Evolutionary conservation across 1,140 invertebrate species (phyloP).

Genomic region (Calycopis cecrops): DNA sequence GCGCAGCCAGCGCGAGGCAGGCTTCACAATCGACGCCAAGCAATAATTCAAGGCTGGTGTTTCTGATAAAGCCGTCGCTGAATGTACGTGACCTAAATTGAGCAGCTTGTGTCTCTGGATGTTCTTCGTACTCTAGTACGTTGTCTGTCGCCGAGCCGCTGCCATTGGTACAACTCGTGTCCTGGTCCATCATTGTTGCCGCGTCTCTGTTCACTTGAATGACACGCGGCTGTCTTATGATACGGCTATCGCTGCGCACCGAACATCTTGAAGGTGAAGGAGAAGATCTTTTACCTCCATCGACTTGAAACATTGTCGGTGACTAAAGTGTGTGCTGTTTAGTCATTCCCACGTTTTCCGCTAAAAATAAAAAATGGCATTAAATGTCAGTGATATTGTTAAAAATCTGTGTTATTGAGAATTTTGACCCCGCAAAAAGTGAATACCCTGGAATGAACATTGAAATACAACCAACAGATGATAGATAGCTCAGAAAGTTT

Average conservation of each 20-base stretch:
- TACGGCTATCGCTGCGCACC: slow-evolving; percentile 56
- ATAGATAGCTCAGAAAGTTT: too few species aligned
- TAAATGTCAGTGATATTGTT: neutral
- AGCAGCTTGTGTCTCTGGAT: slow-evolving; percentile 37
- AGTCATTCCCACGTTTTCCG: slow-evolving; percentile 11
- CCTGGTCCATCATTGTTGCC: slow-evolving; percentile 69
- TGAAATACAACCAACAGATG: too few species aligned
- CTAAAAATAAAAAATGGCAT: neutral
- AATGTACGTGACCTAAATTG: slow-evolving; percentile 67
- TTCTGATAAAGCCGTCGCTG: slow-evolving; percentile 69
- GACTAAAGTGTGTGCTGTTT: neutral
- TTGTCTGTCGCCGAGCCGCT: slow-evolving; percentile 14
- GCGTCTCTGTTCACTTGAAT: slow-evolving; percentile 71
- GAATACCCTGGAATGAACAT: too few species aligned
- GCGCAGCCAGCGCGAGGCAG: slow-evolving; percentile 58
- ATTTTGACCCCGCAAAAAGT: too few species aligned
- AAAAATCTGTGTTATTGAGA: too few species aligned
- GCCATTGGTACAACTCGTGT: slow-evolving; percentile 25
- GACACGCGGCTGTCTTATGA: slow-evolving; percentile 62
- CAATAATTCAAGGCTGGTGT: slow-evolving; percentile 69
- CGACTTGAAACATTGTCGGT: slow-evolving; percentile 57
- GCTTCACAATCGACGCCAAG: slow-evolving; percentile 70
- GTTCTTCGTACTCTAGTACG: slow-evolving; percentile 45
- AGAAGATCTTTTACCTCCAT: slow-evolving; percentile 54
- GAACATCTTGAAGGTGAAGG: slow-evolving; percentile 65